Evolutionary conservation across 2,888 invertebrate genomes (phyloP).

Genomic region (Lasiommata megera): DNA sequence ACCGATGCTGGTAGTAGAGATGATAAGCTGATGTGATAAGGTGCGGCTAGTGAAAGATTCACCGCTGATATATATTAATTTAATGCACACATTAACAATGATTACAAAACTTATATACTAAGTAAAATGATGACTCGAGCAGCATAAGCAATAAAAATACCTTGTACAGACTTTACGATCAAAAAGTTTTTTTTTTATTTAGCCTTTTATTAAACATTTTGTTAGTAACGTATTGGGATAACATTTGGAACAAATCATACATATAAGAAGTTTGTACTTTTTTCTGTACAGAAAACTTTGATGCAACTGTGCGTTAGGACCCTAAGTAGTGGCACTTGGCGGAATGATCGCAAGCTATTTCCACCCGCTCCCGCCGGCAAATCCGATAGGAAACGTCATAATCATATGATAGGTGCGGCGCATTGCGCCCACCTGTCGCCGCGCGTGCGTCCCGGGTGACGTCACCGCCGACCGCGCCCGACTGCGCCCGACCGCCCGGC

Average conservation of each 20-base stretch:
- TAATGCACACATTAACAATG: no score
- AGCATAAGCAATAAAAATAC: no score
- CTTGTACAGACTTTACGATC: no score
- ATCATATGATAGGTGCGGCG: slow-evolving; percentile 79
- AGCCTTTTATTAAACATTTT: no score
- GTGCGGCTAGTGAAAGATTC: no score
- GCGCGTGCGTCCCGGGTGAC: slow-evolving; percentile 77
- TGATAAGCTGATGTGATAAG: no score
- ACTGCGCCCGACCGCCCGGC: slow-evolving; percentile 35
- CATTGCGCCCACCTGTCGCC: slow-evolving; percentile 80
- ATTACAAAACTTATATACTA: no score
- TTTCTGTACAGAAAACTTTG: background rate
- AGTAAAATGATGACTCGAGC: no score
- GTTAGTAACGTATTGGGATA: no score
- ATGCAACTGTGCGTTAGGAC: background rate
- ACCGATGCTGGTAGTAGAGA: no score
- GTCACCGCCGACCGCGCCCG: slow-evolving; percentile 56
- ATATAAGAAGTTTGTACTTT: background rate
- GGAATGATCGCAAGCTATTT: slow-evolving; percentile 58
- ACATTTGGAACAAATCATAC: background rate
- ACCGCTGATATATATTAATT: no score
- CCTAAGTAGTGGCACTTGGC: slow-evolving; percentile 19
- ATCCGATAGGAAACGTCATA: slow-evolving; percentile 74
- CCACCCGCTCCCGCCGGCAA: slow-evolving; percentile 49
- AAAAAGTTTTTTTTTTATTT: no score